Evolutionary conservation across 2,888 invertebrate species (phyloP).

Genomic region (Salticus scenicus): DNA sequence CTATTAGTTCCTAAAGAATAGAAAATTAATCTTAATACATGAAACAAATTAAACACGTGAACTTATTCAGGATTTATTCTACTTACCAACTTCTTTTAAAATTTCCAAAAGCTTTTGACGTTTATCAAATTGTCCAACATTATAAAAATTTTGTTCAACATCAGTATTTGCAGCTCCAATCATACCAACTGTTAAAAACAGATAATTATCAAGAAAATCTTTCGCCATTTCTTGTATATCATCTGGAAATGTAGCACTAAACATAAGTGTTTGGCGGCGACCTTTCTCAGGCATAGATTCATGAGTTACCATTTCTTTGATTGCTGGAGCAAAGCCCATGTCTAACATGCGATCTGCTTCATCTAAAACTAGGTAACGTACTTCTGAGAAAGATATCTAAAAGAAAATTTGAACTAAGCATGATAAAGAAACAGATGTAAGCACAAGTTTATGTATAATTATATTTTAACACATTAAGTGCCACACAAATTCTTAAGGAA

Average conservation of each 20-base stretch:
- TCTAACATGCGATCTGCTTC: constrained; percentile 89
- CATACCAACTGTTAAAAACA: constrained; percentile 83
- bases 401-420: too few relatives aligned
- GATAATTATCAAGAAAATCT: constrained; percentile 80
- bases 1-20: constrained; percentile 69
- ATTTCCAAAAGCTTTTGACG: constrained; percentile 84
- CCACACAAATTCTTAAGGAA: too few relatives aligned
- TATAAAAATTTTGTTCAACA: constrained; percentile 84
- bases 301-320: constrained; percentile 78
- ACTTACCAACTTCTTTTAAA: constrained; percentile 79
- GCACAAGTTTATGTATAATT: too few relatives aligned
- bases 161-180: constrained; percentile 95
- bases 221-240: constrained; percentile 86
- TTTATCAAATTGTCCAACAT: constrained; percentile 82
- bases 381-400: constrained; percentile 78
- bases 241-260: constrained; percentile 85
- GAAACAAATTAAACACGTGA: neutral
- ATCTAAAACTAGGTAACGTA: constrained; percentile 84
- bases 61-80: neutral
- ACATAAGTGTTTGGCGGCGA: constrained; percentile 83
- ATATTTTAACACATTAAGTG: too few relatives aligned
- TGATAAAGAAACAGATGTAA: too few relatives aligned
- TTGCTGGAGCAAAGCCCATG: constrained; percentile 81
- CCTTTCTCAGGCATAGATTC: constrained; percentile 80
- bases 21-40: constrained; percentile 16